A percentile compares a stretch with the other conserved stretches of the same genome.
These are phyloP conservation scores for Latrodectus elegans DNA, from an alignment of 2,888 invertebrate genomes.

Conservation along the genomic window DNA sequence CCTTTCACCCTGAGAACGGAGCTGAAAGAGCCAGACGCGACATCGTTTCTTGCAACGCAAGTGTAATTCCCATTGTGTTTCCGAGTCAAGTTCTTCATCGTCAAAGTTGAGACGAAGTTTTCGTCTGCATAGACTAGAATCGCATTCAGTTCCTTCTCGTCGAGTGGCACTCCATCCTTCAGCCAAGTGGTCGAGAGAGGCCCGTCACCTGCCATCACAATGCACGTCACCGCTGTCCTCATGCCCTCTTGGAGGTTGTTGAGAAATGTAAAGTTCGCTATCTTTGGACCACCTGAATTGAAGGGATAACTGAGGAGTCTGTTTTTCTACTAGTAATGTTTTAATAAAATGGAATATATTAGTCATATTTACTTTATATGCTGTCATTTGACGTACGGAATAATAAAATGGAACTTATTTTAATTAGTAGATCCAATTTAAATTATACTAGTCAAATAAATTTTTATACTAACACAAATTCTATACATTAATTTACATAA, in stretches of 20 bases:
- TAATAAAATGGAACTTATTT: too few species aligned
- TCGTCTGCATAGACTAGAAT: slow-evolving; percentile 68
- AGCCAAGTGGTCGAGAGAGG: slow-evolving; percentile 75
- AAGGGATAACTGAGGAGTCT: not conserved
- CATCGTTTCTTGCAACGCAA: slow-evolving; percentile 73
- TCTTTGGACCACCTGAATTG: slow-evolving; percentile 54
- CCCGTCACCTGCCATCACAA: slow-evolving; percentile 66
- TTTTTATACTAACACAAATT: too few species aligned
- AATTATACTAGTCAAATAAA: too few species aligned
- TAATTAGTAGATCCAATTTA: too few species aligned
- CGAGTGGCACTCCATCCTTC: slow-evolving; percentile 74
- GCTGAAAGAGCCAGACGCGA: slow-evolving; percentile 72
- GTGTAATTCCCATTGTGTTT: slow-evolving; percentile 74
- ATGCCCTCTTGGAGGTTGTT: slow-evolving; percentile 64
- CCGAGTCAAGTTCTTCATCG: slow-evolving; percentile 74
- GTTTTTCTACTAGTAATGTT: not conserved
- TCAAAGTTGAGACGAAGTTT: slow-evolving; percentile 72
- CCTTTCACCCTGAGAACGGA: slow-evolving; percentile 72
- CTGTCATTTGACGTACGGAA: too few species aligned
- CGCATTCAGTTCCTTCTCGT: slow-evolving; percentile 57
- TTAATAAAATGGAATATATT: too few species aligned
- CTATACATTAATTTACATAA: too few species aligned
- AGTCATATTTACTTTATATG: too few species aligned
- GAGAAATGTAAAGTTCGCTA: slow-evolving; percentile 59
- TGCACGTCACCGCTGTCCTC: slow-evolving; percentile 66